These are phyloP conservation scores for Troides oblongomaculatus DNA, from an alignment of 2,888 invertebrate genomes.

Conservation along the genomic window DNA sequence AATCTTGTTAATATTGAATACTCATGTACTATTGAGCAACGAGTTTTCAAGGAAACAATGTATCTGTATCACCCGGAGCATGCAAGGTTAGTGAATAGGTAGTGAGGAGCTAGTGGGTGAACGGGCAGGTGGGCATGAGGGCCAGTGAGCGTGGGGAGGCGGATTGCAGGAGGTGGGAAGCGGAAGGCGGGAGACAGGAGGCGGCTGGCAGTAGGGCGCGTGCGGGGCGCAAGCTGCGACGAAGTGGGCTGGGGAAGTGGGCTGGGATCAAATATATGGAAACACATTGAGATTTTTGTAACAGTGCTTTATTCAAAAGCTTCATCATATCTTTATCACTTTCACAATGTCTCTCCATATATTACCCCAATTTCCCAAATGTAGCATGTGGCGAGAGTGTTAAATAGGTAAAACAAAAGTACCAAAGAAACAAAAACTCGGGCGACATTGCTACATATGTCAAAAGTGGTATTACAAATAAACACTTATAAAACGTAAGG, in stretches of 20 bases:
- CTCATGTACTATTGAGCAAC: not conserved
- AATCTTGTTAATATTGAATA: not conserved
- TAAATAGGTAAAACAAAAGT: conserved; percentile 65
- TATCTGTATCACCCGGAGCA: conserved; percentile 17
- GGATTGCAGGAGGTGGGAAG: not conserved
- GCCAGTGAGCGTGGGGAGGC: not conserved
- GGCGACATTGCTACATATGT: conserved; percentile 80
- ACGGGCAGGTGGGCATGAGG: no score
- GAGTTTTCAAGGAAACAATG: not conserved
- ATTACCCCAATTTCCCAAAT: conserved; percentile 84
- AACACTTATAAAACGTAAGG: conserved; percentile 77
- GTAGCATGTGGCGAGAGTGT: conserved; percentile 78
- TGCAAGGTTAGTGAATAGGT: conserved; percentile 27
- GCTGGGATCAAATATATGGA: conserved; percentile 77
- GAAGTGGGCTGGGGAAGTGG: conserved; percentile 53
- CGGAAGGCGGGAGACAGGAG: not conserved
- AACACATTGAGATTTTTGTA: conserved; percentile 85
- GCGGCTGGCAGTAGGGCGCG: conserved; percentile 27
- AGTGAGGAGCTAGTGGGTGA: no score
- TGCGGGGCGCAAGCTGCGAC: conserved; percentile 34
- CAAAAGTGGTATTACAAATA: conserved; percentile 82
- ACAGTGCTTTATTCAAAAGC: conserved; percentile 85
- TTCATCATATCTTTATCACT: conserved; percentile 80
- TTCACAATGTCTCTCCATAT: conserved; percentile 85
- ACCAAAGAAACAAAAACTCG: conserved; percentile 64